Conservation (phyloP, 2,113 vertebrate genomes). For the Indri indri region DNA sequence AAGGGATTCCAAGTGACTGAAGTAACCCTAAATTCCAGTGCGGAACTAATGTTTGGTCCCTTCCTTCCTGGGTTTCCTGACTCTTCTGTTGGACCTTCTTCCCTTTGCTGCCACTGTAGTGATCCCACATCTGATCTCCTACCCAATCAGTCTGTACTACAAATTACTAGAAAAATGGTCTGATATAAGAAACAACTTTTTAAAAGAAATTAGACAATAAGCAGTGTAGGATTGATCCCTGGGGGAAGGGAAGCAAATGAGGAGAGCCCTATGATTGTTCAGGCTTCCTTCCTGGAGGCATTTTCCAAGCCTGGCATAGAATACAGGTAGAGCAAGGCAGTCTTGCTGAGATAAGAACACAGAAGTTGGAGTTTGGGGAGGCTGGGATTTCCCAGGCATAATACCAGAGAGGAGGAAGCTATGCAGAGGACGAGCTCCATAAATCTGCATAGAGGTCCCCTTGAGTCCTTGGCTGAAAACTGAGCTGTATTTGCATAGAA, state of each 20-base stretch:
- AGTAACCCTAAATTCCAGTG: background rate
- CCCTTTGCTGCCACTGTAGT: background rate
- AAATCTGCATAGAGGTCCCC: background rate
- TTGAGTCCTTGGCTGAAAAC: background rate
- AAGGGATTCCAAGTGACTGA: background rate
- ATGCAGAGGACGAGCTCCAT: background rate
- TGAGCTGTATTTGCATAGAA: background rate
- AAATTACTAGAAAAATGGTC: background rate
- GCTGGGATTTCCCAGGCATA: background rate
- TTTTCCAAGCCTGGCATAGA: background rate
- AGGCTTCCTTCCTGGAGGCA: background rate
- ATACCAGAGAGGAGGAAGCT: background rate
- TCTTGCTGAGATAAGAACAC: background rate
- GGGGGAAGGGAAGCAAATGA: background rate
- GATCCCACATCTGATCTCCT: background rate
- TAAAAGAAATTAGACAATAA: background rate
- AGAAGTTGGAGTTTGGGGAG: background rate
- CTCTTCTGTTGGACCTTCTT: background rate
- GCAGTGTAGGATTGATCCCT: background rate
- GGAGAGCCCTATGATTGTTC: background rate
- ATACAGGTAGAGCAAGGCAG: background rate
- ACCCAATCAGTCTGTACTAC: background rate
- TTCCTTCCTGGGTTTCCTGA: background rate
- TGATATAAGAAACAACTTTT: background rate
- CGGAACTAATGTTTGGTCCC: background rate